Evolutionary conservation across 2,797 vertebrate species (phyloP), one percentile per base, ranked within the genome.

Genomic region (Sciurus vulgaris): DNA sequence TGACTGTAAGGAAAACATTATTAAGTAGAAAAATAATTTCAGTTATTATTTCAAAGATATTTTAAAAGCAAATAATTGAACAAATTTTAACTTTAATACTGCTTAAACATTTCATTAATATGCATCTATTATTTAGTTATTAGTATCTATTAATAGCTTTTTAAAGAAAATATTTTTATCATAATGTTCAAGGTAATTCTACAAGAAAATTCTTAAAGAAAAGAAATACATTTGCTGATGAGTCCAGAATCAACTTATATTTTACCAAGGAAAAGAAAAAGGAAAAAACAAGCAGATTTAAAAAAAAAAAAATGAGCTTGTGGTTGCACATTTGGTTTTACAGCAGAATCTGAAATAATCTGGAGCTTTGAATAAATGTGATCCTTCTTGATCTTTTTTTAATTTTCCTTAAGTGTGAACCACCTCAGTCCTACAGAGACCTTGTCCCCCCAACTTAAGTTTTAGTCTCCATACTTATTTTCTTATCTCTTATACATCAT

Each of bases 81-180:
- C 4, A 51, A 3, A 77, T n/a, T 82, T 0, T 17, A 3, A 77
- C 30, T 82, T 0, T 17, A 76, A 35, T 49, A 56, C 33, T 74
- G 5, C 61, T 76, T 91, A 18, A 90, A 92, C 26, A 86, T 86
- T 72, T 89, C 28, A 4, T 44, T 94, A 92, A 76, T 67, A 73
- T 81, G 17, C 1, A 26, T 0, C 13, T 86, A 77, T 0, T 28
- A 70, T 76, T 38, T 86, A 44, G 8, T 77, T 89, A 78, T 87
- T 85, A 70, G 95, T 4, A 30, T n/a, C 10, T 14, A 5, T 70
- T 86, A 61, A 76, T 10, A 74, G 7, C 24, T 86, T 69, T 95
- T 69, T 5, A 84, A 88, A 86, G 18, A 54, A 56, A 81, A 95
- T 91, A 72, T 0, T 44, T 63, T 67, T 86, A 10, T 67, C 26